A percentile compares a stretch with the other conserved stretches of the same genome.
Evolutionary conservation across 2,888 invertebrate genomes (phyloP).

Genomic region (Siphlonurus alternatus): DNA sequence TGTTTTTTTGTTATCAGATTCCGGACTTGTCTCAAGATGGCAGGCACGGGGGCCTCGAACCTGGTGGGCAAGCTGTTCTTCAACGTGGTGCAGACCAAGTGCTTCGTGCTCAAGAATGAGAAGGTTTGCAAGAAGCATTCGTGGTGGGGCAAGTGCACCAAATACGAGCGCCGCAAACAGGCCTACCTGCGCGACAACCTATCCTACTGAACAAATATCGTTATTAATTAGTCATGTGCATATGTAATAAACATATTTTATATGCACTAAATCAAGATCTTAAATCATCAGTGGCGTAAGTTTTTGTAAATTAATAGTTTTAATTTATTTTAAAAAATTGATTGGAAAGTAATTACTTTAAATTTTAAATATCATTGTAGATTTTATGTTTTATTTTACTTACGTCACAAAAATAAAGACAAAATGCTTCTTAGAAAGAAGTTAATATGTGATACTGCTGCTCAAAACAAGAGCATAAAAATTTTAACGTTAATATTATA

Average conservation of each 20-base stretch:
- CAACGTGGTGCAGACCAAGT: constrained; percentile 87
- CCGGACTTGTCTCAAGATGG: constrained; percentile 78
- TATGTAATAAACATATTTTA: too few relatives aligned
- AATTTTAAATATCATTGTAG: not conserved
- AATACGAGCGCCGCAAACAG: constrained; percentile 37
- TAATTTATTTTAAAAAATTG: not conserved
- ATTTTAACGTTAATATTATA: too few relatives aligned
- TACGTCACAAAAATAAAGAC: too few relatives aligned
- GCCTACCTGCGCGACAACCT: constrained; percentile 59
- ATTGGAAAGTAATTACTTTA: not conserved
- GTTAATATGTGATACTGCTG: too few relatives aligned
- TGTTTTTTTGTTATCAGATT: constrained; percentile 45
- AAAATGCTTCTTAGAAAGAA: too few relatives aligned
- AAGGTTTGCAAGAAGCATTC: constrained; percentile 56
- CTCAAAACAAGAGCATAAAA: too few relatives aligned
- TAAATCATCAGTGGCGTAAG: not conserved
- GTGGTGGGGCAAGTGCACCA: constrained; percentile 64
- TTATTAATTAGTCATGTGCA: too few relatives aligned
- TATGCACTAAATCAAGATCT: too few relatives aligned
- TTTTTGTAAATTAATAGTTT: not conserved
- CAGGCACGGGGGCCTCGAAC: constrained; percentile 70
- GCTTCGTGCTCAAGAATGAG: constrained; percentile 69
- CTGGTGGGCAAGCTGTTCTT: constrained; percentile 87
- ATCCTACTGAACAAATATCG: constrained; percentile 36
- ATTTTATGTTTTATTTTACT: too few relatives aligned